A percentile compares a stretch with the other conserved stretches of the same genome.
phyloP scores from a whole-genome alignment of 2,888 invertebrate genomes.

The Glaucopsyche alexis region DNA sequence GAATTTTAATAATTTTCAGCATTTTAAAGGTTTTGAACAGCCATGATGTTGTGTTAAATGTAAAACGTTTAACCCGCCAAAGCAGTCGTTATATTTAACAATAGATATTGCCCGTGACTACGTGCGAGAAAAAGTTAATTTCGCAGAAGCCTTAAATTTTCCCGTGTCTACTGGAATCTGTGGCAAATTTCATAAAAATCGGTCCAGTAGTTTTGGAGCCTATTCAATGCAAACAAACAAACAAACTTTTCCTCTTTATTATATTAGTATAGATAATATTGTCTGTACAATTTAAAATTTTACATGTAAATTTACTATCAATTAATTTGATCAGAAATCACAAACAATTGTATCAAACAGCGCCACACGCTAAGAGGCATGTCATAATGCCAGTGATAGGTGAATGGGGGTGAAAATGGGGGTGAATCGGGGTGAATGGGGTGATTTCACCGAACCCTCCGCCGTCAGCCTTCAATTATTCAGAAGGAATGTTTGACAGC shows the following conservation, averaged over 20 bases:
- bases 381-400: not conserved
- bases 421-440: not conserved
- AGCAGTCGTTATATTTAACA: no score
- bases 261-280: no score
- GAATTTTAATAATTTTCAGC: not conserved
- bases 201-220: no score
- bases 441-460: slow-evolving; percentile 36
- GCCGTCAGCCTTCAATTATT: slow-evolving; percentile 58
- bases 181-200: no score
- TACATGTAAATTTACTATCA: not conserved
- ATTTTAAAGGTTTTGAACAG: not conserved
- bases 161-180: no score
- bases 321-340: not conserved
- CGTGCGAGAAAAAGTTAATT: no score
- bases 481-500: slow-evolving; percentile 59
- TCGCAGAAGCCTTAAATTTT: no score
- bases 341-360: not conserved
- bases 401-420: not conserved
- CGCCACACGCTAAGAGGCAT: not conserved
- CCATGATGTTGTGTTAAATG: not conserved
- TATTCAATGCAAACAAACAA: no score
- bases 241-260: no score
- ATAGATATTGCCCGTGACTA: no score
- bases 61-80: no score
- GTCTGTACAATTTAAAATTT: no score